Evolutionary conservation across 2,113 vertebrate species (phyloP).

Genomic region (Mesembrinibis cayennensis): DNA sequence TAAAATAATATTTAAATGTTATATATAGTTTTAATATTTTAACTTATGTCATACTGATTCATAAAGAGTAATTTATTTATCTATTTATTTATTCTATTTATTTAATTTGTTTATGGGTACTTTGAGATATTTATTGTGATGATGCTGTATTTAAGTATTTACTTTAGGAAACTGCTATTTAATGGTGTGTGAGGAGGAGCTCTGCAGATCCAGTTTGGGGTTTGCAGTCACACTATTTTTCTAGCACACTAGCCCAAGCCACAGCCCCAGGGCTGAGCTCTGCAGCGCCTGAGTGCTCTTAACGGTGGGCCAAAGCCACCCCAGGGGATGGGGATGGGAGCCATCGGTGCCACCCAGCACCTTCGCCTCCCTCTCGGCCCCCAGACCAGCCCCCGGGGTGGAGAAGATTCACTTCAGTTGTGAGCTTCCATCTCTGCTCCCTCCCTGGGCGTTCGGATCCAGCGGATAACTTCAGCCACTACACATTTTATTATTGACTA

Average conservation of each 20-base stretch:
- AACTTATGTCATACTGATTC: not conserved
- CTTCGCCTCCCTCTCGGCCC: not conserved
- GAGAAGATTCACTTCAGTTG: not conserved
- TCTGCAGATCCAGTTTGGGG: not conserved
- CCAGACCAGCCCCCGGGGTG: not conserved
- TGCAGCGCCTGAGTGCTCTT: not conserved
- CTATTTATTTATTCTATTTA: not conserved
- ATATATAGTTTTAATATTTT: not conserved
- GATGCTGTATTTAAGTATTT: not conserved
- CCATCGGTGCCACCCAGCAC: not conserved
- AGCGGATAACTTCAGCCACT: not conserved
- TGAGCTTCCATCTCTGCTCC: not conserved
- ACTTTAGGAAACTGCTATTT: not conserved
- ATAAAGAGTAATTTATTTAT: not conserved
- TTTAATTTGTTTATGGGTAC: not conserved
- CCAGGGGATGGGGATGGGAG: rapidly evolving
- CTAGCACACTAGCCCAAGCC: not conserved
- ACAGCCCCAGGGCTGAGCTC: not conserved
- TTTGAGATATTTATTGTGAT: not conserved
- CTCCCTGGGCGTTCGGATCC: rapidly evolving
- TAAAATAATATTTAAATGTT: not conserved
- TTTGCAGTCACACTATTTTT: not conserved
- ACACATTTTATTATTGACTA: not conserved
- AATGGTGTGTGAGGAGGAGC: not conserved
- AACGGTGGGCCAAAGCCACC: not conserved